Evolutionary conservation across 2,888 invertebrate species (phyloP), one percentile per base, ranked within the genome.

Genomic region (Conchocele bisecta): DNA sequence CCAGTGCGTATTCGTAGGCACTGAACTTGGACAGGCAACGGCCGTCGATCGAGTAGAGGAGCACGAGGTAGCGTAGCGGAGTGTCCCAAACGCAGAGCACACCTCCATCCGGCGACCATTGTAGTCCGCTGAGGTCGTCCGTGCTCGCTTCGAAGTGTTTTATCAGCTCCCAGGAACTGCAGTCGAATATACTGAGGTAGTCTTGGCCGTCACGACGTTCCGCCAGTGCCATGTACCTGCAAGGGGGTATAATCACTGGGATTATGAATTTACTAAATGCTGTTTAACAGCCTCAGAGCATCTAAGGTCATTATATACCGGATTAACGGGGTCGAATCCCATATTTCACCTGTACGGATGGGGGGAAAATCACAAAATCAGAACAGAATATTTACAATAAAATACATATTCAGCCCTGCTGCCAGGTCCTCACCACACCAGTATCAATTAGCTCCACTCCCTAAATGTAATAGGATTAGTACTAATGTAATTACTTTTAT

Each of bases 141-240:
- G 91, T 92, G 29, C 89, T 90, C 11, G 87, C 83, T 63, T 90
- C 89, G 84, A 92, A 91, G 76, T 91, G 90, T 88, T 91, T 91
- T 26, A 91, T 83, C n/a, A 91, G 81, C 41, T 89, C 87, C 92
- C 92, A 92, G 15, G 88, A 83, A 53, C 79, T 82, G 41, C 88
- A 87, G 31, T 83, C 83, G 82, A 91, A 91, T 17, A 91, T 86
- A 61, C 90, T 91, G 73, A 92, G 75, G 70, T 85, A 89, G 78
- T 92, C 92, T 63, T 90, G 91, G 65, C 91, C 90, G 66, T 91
- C 91, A 17, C 91, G 65, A 42, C 91, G 83, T 83, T 92, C 92
- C 6, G 91, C 91, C 33, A 92, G 75, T 3, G 91, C 92, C 86
- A 92, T 84, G 82, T 90, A 92, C 53, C 89, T 83, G 68, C 33